phyloP scores from a whole-genome alignment of 2,888 invertebrate species.

The Esperia sulphurella region DNA sequence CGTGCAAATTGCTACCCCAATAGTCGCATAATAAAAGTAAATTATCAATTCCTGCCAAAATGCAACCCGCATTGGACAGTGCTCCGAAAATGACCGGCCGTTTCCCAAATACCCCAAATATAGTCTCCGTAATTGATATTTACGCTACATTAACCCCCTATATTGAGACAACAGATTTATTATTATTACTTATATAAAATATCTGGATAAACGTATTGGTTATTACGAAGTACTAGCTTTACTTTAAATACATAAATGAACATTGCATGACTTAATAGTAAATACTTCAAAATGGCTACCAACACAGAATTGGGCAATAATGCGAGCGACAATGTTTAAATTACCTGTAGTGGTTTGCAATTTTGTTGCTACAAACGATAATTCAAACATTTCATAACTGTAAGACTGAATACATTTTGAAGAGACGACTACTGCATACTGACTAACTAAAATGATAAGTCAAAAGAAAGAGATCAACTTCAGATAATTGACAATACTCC shows the following conservation, averaged over 20 bases:
- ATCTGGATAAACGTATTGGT: slow-evolving; percentile 5
- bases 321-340: no score
- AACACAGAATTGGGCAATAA: no score
- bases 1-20: slow-evolving; percentile 43
- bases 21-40: slow-evolving; percentile 57
- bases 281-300: neutral
- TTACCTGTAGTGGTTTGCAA: no score
- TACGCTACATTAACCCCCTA: slow-evolving; percentile 58
- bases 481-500: no score
- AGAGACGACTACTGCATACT: no score
- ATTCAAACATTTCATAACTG: no score
- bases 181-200: slow-evolving; percentile 45
- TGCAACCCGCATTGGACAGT: slow-evolving; percentile 37
- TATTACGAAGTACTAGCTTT: no score
- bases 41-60: slow-evolving; percentile 64
- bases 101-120: slow-evolving; percentile 54
- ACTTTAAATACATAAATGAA: no score
- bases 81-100: slow-evolving; percentile 46
- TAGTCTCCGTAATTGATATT: slow-evolving; percentile 69
- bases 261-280: neutral
- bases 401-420: no score
- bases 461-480: no score
- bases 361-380: no score
- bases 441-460: no score
- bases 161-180: slow-evolving; percentile 40